A percentile compares a stretch with the other conserved stretches of the same genome.
Conservation (phyloP, 2,113 vertebrate species). For the Eptatretus burgeri region DNA sequence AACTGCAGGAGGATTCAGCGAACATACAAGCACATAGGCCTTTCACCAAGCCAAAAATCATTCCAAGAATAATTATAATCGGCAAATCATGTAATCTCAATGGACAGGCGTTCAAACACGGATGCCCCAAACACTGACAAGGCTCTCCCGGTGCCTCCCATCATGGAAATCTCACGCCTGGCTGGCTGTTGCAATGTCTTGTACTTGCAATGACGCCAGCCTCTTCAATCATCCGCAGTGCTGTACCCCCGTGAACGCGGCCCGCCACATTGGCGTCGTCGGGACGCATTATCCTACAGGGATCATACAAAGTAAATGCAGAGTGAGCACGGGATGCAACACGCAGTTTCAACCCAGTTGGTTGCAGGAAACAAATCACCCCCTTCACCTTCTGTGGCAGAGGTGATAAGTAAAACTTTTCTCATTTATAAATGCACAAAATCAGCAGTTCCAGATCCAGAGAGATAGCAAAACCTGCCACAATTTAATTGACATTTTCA, state of each 20-base stretch:
- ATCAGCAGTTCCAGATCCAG: slow-evolving; percentile 13
- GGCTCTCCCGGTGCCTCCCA: too few species aligned
- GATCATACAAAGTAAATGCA: not conserved
- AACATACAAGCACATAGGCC: too few species aligned
- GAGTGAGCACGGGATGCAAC: not conserved
- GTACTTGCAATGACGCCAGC: slow-evolving; percentile 66
- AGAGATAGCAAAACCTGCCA: not conserved
- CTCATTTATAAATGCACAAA: slow-evolving; percentile 14
- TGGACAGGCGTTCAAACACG: too few species aligned
- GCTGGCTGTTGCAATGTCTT: slow-evolving; percentile 56
- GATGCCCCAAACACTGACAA: too few species aligned
- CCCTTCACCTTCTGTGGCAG: too few species aligned
- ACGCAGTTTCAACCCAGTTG: not conserved
- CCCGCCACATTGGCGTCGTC: slow-evolving; percentile 63
- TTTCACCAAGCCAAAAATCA: too few species aligned
- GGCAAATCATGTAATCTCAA: too few species aligned
- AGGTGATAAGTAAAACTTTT: not conserved
- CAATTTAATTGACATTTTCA: not conserved
- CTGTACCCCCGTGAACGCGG: slow-evolving; percentile 60
- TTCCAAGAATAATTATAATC: too few species aligned
- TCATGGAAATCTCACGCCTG: slow-evolving; percentile 19
- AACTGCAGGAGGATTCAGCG: too few species aligned
- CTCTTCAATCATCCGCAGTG: slow-evolving; percentile 92
- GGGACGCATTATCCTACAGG: slow-evolving; percentile 50
- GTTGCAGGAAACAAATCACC: not conserved